Base-by-base conservation (phyloP, 2,797 vertebrate genomes). In the Yasuhikotakia modesta region DNA sequence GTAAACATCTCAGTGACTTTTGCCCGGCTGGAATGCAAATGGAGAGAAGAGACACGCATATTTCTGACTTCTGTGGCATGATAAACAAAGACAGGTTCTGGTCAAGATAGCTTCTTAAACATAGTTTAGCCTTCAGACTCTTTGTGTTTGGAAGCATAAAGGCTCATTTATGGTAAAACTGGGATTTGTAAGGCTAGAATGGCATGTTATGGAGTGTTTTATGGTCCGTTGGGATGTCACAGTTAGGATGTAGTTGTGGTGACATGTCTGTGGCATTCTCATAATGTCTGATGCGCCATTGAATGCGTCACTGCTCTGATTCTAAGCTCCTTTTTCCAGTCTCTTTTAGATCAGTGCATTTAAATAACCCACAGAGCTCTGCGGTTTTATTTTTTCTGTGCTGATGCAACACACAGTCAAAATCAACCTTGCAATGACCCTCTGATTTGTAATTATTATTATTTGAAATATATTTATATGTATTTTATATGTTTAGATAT, bases 1-100 rank as follows among this genome's bases (percentile, higher is more conserved):
- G 83, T 88, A 86, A 89, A 91, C 87, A 89, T 71, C 78, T 17
- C 50, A 55, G 71, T 64, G 76, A 55, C 45, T 4, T 53, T 70
- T 73, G 46, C 78, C 78, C 78, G 50, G 16, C 7, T 83, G 82
- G 72, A 82, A 88, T 82, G 78, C 68, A 79, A 78, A 80, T 21
- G 7, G 72, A 82, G 55, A 58, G 76, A 71, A 80, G 75, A 65
- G 71, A 83, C 73, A 82, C 50, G 60, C 55, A 85, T 63, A 79
- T 16, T 46, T 39, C 66, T 71, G 27, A 50, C 35, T 48, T 79
- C 46, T 57, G 19, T 39, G 30, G 55, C 30, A 65, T 69, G 70
- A 61, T 53, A 60, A 53, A 57, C 64, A 75, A 80, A 65, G 67
- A 71, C 78, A 57, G 77, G 61, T 66, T 58, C 17, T 39, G 8